Base-by-base conservation (phyloP, 2,888 invertebrate species). In the Limenitis arthemis region DNA sequence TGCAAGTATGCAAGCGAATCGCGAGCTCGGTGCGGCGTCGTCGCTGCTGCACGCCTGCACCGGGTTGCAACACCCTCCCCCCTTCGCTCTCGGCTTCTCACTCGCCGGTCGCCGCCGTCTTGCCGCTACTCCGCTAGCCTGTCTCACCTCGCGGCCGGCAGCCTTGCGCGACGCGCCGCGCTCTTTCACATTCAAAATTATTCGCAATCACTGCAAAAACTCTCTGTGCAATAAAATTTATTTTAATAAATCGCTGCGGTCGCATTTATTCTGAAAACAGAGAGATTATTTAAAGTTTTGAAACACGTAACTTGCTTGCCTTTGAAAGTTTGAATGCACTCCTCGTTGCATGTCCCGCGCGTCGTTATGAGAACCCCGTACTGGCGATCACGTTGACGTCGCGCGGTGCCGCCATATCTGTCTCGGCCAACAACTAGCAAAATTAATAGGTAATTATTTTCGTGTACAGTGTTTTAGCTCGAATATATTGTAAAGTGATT, bases 351-450 rank as follows among this genome's bases (percentile, higher is more conserved):
- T 80, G 76, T 85, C 88, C 90, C 90, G 89, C 91, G 92, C 92
- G 91, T 91, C 90, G 89, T 89, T 90, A 88, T 90, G 66, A 90
- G 90, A 89, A 91, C 91, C 91, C 91, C 91, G 90, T 88, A 89
- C 85, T 83, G 87, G 88, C 86, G 88, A 88, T 88, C 88, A 89
- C 89, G 89, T 89, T 89, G 89, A 89, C 89, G 89, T 89, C 88
- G 87, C 84, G 88, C 86, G 79, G 84, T 86, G 88, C 89, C 90
- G 90, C 90, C 89, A 90, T 90, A 90, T 89, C 89, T 89, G 87
- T 87, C 87, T 86, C 86, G 86, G 87, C 82, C 85, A 85, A 82
- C 86, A 85, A 83, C 81, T 86, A 87, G 84, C 85, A 86, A 87
- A 87, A 87, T 87, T 87, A 80, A 84, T 87, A 88, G 87, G 87